Base-by-base conservation (phyloP, 1,140 invertebrate species). In the Eueides isabella region DNA sequence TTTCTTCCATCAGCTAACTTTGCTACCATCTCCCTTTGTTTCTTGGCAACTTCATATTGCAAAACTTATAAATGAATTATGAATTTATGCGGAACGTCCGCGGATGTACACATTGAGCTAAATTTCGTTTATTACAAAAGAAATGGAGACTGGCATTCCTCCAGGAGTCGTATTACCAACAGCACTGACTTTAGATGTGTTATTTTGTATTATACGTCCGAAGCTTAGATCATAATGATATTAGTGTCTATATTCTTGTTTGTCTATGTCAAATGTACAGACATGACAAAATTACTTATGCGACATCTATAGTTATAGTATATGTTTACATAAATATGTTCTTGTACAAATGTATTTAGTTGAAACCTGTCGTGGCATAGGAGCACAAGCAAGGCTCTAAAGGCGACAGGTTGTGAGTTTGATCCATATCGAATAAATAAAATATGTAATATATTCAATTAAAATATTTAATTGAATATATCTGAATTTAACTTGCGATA, bases 11-110 rank as follows among this genome's bases (percentile, higher is more conserved):
- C 62, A 70, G 33, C 44, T 19, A 65, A 75, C 44, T 48, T 76
- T 71, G 61, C 64, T n/a, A 33, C 68, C 70, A 72, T 61, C 69
- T 71, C 19, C 14, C 26, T 38, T 65, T 67, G 31, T 62, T 71
- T 70, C 55, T 71, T 68, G 35, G 65, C 66, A 72, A 63, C 35
- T 76, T 66, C 16, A 44, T 75, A 67, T 72, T 72, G 67, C 74
- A 35, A 62, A 75, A 72, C 64, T 72, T 72, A 68, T 72, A 72
- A 76, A 72, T 72, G 74, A 71, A 69, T 72, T 76, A 76, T 72
- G 64, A 76, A 48, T 72, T 76, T 75, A 67, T 67, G 48, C 55
- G 62, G 44, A 48, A 71, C 48, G 44, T 70, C 62, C 41, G 38
- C 30, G 67, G 26, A 66, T 71, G 30, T 61, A 67, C 48, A 29